Evolutionary conservation across 2,888 invertebrate genomes (phyloP), one percentile per base, ranked within the genome.

Genomic region (Pachymerium ferrugineum): DNA sequence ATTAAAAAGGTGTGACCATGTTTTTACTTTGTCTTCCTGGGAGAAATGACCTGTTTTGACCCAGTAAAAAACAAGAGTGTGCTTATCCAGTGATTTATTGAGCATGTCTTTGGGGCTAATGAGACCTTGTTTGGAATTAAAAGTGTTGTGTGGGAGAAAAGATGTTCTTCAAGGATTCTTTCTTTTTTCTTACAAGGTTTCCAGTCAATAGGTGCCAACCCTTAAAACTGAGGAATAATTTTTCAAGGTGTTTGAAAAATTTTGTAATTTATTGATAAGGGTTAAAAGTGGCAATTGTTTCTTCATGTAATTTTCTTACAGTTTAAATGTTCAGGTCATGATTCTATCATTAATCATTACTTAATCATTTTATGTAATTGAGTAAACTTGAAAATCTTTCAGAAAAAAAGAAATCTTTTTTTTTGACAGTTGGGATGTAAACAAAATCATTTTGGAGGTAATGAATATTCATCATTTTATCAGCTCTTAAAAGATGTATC

Each of bases 51-150:
- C 47, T 47, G 47, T 47, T 47, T 47, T 47, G 47, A 47, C 47
- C 47, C 47, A 47, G 47, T 47, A 47, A 47, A 47, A 47, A 47
- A 47, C 47, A 47, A 47, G 47, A 47, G 47, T 47, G 47, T 47
- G 47, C 47, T 47, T 47, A 47, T 47, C 47, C 47, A 47, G 47
- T 47, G 47, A 47, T 47, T 47, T 47, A 47, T 47, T 47, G 47
- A 47, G 47, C 47, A 47, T 47, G 47, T 47, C 47, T 47, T 47
- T 19, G 47, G 47, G 47, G 47, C 47, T 47, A 47, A 47, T 47
- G 47, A 47, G 47, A 47, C 47, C 47, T 47, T 47, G 47, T 47
- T 47, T 47, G 47, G 47, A 47, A 47, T 47, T 47, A 47, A 47
- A 47, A 47, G 47, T 47, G 47, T 47, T 47, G 47, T 47, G 47